Evolutionary conservation across 2,113 vertebrate genomes (phyloP), one percentile per base, ranked within the genome.

Genomic region (Syrrhaptes paradoxus): DNA sequence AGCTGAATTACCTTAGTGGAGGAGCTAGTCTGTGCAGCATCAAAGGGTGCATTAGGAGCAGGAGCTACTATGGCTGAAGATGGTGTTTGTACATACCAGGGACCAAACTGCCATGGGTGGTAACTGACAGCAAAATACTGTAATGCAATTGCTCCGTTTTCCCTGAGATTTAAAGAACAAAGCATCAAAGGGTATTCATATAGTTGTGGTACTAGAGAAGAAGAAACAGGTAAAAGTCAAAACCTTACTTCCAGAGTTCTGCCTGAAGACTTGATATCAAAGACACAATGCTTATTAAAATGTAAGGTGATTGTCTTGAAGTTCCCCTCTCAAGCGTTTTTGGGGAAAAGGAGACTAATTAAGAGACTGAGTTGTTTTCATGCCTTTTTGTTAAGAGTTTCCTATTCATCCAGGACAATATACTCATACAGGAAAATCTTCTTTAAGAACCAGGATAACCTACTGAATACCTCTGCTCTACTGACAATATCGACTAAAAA

Each of bases 41-140:
- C 7, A 25, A 51, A 36, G 20, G 36, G 21, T 70, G 54, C 62
- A 18, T 84, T 18, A 58, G 18, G 19, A 74, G 45, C 61, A 75
- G 74, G 34, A 82, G 24, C 43, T 75, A 0, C n/a, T 72, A 0
- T 26, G 11, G n/a, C 31, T 76, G 41, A 65, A 70, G 48, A 32
- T 68, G 3, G 0, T 25, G 5, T 57, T 52, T 6, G 5, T 66
- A 31, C 4, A 4, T 28, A 19, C 7, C 14, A 18, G 49, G 36
- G 7, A 25, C 65, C 20, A 38, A 25, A 52, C 4, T 51, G 24
- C 31, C 3, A 1, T 4, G 20, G 21, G 62, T 21, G 7, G 54
- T 46, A 68, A 43, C 20, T 70, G 48, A 32, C 46, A 49, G 49
- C 21, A 80, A 70, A 91, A 55, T 34, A 32, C 17, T 80, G 46